Evolutionary conservation across 1,140 invertebrate species (phyloP).

Genomic region (Brachionus angularis): DNA sequence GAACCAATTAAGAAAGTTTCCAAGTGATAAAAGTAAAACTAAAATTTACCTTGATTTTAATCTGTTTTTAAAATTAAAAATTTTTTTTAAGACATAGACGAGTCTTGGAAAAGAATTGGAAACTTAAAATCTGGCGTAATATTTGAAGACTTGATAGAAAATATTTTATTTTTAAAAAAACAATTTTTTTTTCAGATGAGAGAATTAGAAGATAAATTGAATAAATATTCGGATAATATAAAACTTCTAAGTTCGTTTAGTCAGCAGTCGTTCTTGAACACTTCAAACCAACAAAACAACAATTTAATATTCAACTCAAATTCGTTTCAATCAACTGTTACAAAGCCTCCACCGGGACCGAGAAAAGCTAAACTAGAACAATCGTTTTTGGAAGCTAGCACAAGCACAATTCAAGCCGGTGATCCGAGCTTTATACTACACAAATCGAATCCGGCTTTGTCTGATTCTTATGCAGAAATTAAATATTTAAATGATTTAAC

Average conservation of each 20-base stretch:
- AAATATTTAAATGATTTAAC: slow-evolving; percentile 12
- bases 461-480: not conserved
- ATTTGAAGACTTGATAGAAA: too few species aligned
- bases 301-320: slow-evolving; percentile 18
- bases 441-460: not conserved
- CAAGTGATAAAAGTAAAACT: too few species aligned
- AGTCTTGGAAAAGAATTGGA: slow-evolving; percentile 21
- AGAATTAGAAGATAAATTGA: slow-evolving; percentile 30
- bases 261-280: not conserved
- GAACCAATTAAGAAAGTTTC: too few species aligned
- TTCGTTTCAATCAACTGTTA: slow-evolving; percentile 8
- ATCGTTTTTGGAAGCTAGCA: too few species aligned
- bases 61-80: too few species aligned
- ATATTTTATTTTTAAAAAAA: too few species aligned
- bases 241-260: slow-evolving; percentile 4
- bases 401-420: slow-evolving; percentile 9
- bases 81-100: slow-evolving; percentile 20
- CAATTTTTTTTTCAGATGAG: too few species aligned
- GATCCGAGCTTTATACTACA: slow-evolving; percentile 1
- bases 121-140: slow-evolving; percentile 28
- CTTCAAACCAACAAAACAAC: not conserved
- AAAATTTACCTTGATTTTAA: too few species aligned
- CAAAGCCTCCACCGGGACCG: not conserved
- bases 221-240: slow-evolving; percentile 10
- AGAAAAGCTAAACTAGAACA: too few species aligned